Conservation (phyloP, 2,113 vertebrate species). For the Dendrocopos noguchii region DNA sequence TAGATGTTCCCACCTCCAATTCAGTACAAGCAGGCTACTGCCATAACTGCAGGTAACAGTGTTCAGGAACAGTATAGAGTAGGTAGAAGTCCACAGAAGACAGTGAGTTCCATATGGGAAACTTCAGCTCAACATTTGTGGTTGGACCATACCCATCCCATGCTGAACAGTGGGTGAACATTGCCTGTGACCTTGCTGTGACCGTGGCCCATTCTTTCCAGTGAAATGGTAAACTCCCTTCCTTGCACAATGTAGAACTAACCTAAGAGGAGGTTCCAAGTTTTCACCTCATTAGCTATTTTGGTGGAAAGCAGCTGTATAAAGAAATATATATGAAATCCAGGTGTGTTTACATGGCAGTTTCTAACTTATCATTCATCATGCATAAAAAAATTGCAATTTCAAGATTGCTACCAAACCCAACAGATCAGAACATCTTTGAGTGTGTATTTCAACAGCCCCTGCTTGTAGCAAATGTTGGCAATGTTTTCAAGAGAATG, state of each 20-base stretch:
- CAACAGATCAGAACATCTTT: conserved; percentile 8
- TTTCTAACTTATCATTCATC: conserved; percentile 42
- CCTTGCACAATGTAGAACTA: neutral
- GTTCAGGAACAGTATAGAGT: fast-evolving
- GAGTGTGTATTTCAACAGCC: conserved; percentile 9
- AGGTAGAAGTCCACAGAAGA: neutral
- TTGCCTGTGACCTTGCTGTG: neutral
- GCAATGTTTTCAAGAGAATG: neutral
- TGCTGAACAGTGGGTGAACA: neutral
- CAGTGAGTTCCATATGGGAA: neutral
- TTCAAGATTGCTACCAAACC: neutral
- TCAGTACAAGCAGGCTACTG: neutral
- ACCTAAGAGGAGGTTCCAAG: neutral
- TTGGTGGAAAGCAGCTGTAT: conserved; percentile 37
- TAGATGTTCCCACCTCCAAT: neutral
- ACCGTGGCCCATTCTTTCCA: neutral
- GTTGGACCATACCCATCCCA: neutral
- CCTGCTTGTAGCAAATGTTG: neutral
- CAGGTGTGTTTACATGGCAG: neutral
- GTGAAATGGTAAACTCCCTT: neutral
- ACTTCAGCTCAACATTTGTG: neutral
- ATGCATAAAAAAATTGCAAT: conserved; percentile 18
- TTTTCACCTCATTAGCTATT: conserved; percentile 34
- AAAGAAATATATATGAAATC: conserved; percentile 23
- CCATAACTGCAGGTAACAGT: fast-evolving